phyloP scores from a whole-genome alignment of 2,797 vertebrate genomes.

The Nyctibius grandis region DNA sequence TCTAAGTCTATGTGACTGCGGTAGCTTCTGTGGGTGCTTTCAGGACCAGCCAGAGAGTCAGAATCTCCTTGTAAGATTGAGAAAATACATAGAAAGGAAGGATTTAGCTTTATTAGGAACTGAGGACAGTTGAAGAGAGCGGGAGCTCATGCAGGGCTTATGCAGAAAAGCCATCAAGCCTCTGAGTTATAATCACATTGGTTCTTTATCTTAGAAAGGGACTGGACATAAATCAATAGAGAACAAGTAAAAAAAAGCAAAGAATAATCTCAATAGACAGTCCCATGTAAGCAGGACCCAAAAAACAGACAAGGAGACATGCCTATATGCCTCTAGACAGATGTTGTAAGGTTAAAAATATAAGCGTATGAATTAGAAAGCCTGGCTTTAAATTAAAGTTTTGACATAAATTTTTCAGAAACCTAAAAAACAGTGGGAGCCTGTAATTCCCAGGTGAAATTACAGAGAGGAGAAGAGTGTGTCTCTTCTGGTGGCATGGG shows the following conservation, averaged over 20 bases:
- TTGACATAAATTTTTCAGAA: conserved; percentile 7
- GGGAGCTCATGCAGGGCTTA: neutral
- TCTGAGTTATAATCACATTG: neutral
- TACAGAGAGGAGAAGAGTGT: neutral
- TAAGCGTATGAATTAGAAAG: neutral
- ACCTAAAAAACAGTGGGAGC: neutral
- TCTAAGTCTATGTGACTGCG: neutral
- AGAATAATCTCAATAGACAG: neutral
- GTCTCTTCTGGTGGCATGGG: neutral
- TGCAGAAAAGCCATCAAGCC: neutral
- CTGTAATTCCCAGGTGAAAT: conserved; percentile 42
- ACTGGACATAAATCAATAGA: neutral
- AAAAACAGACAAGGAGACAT: neutral
- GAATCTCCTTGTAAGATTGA: neutral
- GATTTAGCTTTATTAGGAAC: neutral
- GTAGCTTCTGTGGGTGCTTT: neutral
- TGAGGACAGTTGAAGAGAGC: neutral
- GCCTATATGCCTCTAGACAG: neutral
- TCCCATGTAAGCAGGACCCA: neutral
- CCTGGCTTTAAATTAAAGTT: conserved; percentile 14
- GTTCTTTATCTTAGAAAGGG: neutral
- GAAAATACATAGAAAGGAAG: neutral
- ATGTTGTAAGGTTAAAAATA: neutral
- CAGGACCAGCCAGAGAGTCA: neutral
- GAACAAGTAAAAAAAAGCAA: neutral